These are phyloP conservation scores for Ectemnius lituratus DNA, from an alignment of 2,888 invertebrate species.

Conservation along the genomic window DNA sequence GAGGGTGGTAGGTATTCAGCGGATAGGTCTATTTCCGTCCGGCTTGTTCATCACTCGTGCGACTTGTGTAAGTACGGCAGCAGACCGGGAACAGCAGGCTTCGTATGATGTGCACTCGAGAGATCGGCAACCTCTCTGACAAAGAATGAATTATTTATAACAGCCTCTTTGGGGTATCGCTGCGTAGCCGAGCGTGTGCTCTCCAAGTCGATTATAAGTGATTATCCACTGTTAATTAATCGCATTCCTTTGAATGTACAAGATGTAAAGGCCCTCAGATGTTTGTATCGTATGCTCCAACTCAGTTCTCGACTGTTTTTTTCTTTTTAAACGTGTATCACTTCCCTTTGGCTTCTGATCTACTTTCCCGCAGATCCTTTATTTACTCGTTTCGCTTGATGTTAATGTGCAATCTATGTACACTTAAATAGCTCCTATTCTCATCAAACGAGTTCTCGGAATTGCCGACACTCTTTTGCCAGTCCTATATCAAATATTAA, in stretches of 20 bases:
- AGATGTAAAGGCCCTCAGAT: slow-evolving; percentile 17
- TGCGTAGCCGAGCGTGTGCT: slow-evolving; percentile 41
- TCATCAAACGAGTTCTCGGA: no score
- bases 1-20: slow-evolving; percentile 17
- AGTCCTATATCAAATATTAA: no score
- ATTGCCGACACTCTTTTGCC: no score
- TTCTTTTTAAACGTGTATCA: background rate
- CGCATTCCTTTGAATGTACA: slow-evolving; percentile 33
- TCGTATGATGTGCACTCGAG: slow-evolving; percentile 17
- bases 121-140: slow-evolving; percentile 57
- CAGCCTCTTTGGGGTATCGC: slow-evolving; percentile 55
- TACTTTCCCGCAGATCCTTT: background rate
- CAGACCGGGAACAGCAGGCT: no score
- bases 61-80: slow-evolving; percentile 32
- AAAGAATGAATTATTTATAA: slow-evolving; percentile 65
- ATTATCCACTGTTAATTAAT: slow-evolving; percentile 57
- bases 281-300: slow-evolving; percentile 8
- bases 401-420: no score
- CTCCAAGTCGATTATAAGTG: slow-evolving; percentile 63
- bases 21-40: slow-evolving; percentile 49
- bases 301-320: slow-evolving; percentile 11
- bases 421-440: no score
- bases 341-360: background rate
- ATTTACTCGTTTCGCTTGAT: no score
- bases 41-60: slow-evolving; percentile 44